Base-by-base conservation (phyloP, 2,888 invertebrate species). In the Trypoxylon attenuatum region DNA sequence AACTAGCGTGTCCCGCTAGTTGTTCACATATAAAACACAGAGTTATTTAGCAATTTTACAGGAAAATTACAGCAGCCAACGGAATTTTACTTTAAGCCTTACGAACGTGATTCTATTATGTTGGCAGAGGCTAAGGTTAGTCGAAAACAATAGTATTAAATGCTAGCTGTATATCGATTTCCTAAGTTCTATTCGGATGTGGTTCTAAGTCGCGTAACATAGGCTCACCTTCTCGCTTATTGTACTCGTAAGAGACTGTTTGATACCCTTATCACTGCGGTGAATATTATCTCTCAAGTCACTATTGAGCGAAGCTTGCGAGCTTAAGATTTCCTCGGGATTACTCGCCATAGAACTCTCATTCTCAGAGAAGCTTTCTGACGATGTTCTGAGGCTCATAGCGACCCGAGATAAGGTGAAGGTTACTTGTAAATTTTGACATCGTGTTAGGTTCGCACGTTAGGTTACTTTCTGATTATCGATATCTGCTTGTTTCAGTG, bases 361-460 rank as follows among this genome's bases (percentile, higher is more conserved):
- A 22, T 10, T 42, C 22, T 51, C 53, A 8, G 67, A 54, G 38
- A 43, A 1, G 15, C 50, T 51, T 18, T 29, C 25, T 16, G 43
- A 46, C 21, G 43, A 41, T n/a, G 25, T 29, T 8, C 38, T 42
- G 54, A 51, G 41, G 43, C 29, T 67, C 69, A 69, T 69, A 25
- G n/a, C 33, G 13, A 33, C n/a, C n/a, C n/a, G n/a, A n/a, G n/a
- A n/a, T n/a, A n/a, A n/a, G n/a, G n/a, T n/a, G n/a, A n/a, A n/a
- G n/a, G n/a, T 52, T 60, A 66, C 67, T 60, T 52, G 66, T 66
- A 46, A 65, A 68, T 68, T 68, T 68, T 46, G 50, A 47, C 39
- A 55, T 57, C 45, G 22, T 25, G 0, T n/a, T n/a, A n/a, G n/a
- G n/a, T n/a, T n/a, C n/a, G n/a, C n/a, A n/a, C n/a, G n/a, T n/a